phyloP scores from a whole-genome alignment of 2,888 invertebrate genomes.

The Macropis europaea region DNA sequence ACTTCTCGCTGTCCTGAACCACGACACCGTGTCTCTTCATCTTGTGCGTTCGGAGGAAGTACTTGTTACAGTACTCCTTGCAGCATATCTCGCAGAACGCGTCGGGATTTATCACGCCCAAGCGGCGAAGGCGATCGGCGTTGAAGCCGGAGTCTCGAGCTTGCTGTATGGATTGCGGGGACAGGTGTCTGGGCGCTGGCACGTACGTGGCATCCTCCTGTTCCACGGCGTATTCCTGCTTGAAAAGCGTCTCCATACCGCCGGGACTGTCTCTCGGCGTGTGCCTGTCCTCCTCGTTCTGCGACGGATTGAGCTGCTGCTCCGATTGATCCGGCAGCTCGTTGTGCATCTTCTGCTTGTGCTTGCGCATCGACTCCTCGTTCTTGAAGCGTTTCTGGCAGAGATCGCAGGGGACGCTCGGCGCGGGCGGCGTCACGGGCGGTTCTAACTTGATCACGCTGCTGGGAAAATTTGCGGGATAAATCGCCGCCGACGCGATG shows the following conservation, averaged over 20 bases:
- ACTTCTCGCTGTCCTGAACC: conserved; percentile 83
- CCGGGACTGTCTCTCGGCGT: conserved; percentile 69
- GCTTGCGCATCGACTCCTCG: conserved; percentile 86
- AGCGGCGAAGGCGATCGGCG: conserved; percentile 86
- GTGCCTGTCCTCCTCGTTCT: conserved; percentile 67
- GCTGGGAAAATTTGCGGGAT: conserved; percentile 18
- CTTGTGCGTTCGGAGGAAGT: conserved; percentile 95
- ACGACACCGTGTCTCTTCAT: conserved; percentile 95
- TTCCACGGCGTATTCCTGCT: conserved; percentile 75
- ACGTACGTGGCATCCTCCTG: conserved; percentile 74
- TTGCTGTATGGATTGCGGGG: conserved; percentile 81
- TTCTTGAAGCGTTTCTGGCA: conserved; percentile 88
- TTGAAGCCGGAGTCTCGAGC: conserved; percentile 88
- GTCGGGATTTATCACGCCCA: conserved; percentile 92
- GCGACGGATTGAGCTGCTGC: conserved; percentile 18
- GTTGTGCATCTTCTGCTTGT: conserved; percentile 86
- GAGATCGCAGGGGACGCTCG: conserved; percentile 84
- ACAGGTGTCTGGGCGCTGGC: conserved; percentile 67
- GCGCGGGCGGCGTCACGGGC: conserved; percentile 66
- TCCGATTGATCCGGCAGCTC: conserved; percentile 69
- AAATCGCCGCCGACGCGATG: conserved; percentile 38
- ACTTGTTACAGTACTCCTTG: conserved; percentile 96
- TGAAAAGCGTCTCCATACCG: conserved; percentile 74
- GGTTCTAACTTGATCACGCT: conserved; percentile 69
- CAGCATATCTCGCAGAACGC: conserved; percentile 97